Percentiles rank a stretch among this genome's conserved stretches.
These are phyloP conservation scores for Bucorvus abyssinicus DNA, from an alignment of 2,797 vertebrate species.

Conservation along the genomic window DNA sequence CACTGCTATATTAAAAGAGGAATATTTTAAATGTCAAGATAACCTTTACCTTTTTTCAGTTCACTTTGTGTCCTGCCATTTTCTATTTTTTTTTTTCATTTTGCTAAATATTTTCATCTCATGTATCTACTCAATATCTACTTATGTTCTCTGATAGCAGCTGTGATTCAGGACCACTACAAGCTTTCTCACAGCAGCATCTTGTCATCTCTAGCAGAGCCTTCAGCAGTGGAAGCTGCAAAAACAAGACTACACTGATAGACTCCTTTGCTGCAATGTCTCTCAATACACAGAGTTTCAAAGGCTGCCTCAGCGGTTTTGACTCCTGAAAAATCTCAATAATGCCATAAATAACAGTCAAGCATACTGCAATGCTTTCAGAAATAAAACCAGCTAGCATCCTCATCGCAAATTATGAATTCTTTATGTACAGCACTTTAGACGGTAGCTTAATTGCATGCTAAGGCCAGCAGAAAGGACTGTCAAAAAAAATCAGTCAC, in stretches of 20 bases:
- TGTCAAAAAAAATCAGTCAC: neutral
- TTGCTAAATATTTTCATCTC: neutral
- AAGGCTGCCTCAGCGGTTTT: neutral
- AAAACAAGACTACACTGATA: neutral
- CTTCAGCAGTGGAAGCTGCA: neutral
- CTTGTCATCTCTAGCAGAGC: neutral
- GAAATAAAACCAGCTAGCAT: neutral
- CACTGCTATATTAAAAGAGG: neutral
- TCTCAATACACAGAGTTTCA: neutral
- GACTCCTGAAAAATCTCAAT: neutral
- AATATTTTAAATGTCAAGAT: neutral
- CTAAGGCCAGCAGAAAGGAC: neutral
- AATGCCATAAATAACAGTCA: neutral
- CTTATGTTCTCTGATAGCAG: neutral
- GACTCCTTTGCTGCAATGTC: neutral
- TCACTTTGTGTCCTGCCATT: neutral
- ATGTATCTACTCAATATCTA: neutral
- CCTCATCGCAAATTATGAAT: neutral
- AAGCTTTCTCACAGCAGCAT: neutral
- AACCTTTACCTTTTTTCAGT: neutral
- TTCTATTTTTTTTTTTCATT: neutral
- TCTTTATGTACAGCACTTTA: neutral
- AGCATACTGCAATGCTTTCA: neutral
- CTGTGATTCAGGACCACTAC: neutral
- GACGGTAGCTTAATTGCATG: neutral